Evolutionary conservation across 64 coral and sea anemone species (phyloP), one percentile per base, ranked within the genome.

Genomic region (Hydrozoanthus tunicans): DNA sequence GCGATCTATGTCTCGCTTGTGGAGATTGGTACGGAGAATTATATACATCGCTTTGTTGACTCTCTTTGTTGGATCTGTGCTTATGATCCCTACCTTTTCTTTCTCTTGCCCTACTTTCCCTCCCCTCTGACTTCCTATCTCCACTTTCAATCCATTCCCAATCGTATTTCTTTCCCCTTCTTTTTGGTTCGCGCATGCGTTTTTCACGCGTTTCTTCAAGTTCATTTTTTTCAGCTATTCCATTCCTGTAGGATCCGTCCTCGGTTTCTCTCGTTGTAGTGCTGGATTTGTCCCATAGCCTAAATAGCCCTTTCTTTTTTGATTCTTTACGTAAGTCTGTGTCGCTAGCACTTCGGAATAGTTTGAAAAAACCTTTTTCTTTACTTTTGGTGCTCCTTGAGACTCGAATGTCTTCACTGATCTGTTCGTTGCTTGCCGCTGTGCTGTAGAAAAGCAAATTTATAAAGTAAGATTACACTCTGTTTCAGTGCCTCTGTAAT

Each of bases 291-390:
- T 88, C 84, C 84, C 84, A 88, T 7, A 88, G 54, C 53, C 74
- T 88, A 88, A 88, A 88, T 43, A 56, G 60, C 24, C 67, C 68
- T 68, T 88, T 88, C 69, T 88, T 73, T 57, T 73, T 88, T 11
- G 68, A n/a, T 23, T 88, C 69, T 5, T 54, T 13, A 13, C 84
- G 68, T 56, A 88, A 59, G 5, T 88, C 84, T 1, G 84, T 69
- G 55, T 88, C 84, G 58, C 84, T 88, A 60, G 84, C 84, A 70
- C 69, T 88, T 11, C 84, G 67, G 74, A 88, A 88, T n/a, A 88
- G 55, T 10, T 51, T 74, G 56, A 88, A 88, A 60, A 88, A 61
- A 15, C 67, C 56, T 73, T 88, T 88, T 1, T 88, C 83, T 86
- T 86, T 86, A 10, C 7, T 8, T 72, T 86, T 88, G 12, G 20